These are phyloP conservation scores for Ochotona princeps DNA, from an alignment of 2,113 vertebrate genomes.

Conservation along the genomic window DNA sequence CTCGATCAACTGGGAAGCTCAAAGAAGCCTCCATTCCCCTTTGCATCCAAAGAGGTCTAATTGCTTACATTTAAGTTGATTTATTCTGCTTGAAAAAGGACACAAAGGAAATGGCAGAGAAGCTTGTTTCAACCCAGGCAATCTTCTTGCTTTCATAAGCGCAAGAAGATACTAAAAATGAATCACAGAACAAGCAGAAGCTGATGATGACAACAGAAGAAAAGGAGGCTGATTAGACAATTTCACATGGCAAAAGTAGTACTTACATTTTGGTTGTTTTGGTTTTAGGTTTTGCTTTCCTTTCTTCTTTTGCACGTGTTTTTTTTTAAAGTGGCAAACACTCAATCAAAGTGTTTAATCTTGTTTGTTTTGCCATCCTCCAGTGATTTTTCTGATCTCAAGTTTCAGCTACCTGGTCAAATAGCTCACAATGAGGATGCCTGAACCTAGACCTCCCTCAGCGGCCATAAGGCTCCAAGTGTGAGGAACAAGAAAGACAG, in stretches of 20 bases:
- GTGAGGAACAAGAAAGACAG: not conserved
- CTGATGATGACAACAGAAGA: slow-evolving; percentile 74
- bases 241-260: slow-evolving; percentile 57
- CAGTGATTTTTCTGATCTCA: slow-evolving; percentile 55
- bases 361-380: slow-evolving; percentile 70
- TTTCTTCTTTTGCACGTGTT: slow-evolving; percentile 58
- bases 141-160: slow-evolving; percentile 74
- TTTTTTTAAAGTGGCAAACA: slow-evolving; percentile 58
- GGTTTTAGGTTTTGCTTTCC: slow-evolving; percentile 66
- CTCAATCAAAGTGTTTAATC: slow-evolving; percentile 71
- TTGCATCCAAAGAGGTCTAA: slow-evolving; percentile 23
- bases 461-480: slow-evolving; percentile 8
- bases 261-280: slow-evolving; percentile 66
- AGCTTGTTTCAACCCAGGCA: slow-evolving; percentile 42
- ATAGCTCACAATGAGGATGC: slow-evolving; percentile 28
- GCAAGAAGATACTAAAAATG: slow-evolving; percentile 70
- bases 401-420: slow-evolving; percentile 53
- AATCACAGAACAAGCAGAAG: slow-evolving; percentile 76
- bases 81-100: slow-evolving; percentile 62
- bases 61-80: slow-evolving; percentile 7
- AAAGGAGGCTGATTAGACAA: slow-evolving; percentile 75
- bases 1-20: not conserved
- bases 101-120: slow-evolving; percentile 56
- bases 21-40: not conserved
- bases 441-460: not conserved